phyloP scores from a whole-genome alignment of 2,888 invertebrate species.

The Volucella bombylans region DNA sequence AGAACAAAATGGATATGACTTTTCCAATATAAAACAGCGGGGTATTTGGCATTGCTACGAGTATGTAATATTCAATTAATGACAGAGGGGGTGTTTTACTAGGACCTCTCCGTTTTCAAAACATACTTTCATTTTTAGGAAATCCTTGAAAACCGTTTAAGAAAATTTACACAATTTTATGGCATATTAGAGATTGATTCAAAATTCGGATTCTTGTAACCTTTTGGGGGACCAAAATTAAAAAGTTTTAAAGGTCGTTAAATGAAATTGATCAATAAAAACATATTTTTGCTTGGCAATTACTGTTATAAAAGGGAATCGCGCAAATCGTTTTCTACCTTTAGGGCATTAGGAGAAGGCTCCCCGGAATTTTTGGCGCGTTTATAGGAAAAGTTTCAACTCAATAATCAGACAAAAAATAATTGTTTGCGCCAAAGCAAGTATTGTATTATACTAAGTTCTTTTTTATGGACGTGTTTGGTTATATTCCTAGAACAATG shows the following conservation, averaged over 20 bases:
- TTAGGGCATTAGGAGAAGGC: not conserved
- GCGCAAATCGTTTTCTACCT: too few relatives aligned
- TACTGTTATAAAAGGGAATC: not conserved
- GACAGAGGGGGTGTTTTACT: too few relatives aligned
- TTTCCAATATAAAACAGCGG: too few relatives aligned
- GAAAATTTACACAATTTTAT: not conserved
- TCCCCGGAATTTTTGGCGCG: not conserved
- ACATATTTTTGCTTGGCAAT: slow-evolving; percentile 1
- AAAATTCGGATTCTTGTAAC: not conserved
- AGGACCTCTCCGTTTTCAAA: too few relatives aligned
- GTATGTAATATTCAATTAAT: too few relatives aligned
- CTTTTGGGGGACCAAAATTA: not conserved
- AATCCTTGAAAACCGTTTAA: too few relatives aligned
- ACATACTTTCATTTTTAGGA: too few relatives aligned
- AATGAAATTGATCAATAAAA: slow-evolving; percentile 1
- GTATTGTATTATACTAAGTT: not conserved
- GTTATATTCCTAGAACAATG: too few relatives aligned
- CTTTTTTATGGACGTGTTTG: too few relatives aligned
- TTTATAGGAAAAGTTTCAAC: too few relatives aligned
- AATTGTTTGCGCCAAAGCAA: not conserved
- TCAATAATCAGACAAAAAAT: not conserved
- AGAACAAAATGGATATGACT: slow-evolving; percentile 1
- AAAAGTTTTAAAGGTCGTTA: not conserved
- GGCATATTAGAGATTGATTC: not conserved
- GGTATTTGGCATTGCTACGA: too few relatives aligned